A percentile compares a stretch with the other conserved stretches of the same genome.
Conservation (phyloP, 2,888 invertebrate genomes). For the Rugalucina vietnamica region DNA sequence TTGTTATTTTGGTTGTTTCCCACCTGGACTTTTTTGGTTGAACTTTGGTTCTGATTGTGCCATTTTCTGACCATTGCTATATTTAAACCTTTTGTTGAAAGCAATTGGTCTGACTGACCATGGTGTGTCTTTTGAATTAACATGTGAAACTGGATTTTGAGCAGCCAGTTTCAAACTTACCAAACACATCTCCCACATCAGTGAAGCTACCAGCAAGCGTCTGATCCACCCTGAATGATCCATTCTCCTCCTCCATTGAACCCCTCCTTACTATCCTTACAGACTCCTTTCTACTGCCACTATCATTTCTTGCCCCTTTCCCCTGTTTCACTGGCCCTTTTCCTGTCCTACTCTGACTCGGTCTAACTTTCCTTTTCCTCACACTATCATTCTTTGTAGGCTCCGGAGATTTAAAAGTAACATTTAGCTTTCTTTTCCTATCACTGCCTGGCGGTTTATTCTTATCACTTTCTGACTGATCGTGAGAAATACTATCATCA, state of each 20-base stretch:
- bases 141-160: not conserved
- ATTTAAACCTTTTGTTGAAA: no score
- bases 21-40: no score
- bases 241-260: slow-evolving; percentile 25
- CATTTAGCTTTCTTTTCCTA: not conserved
- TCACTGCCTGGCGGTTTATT: no score
- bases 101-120: no score
- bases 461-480: no score
- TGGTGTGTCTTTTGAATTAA: no score
- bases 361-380: slow-evolving; percentile 21
- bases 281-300: slow-evolving; percentile 47
- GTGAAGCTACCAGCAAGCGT: slow-evolving; percentile 62
- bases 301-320: slow-evolving; percentile 44
- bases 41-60: no score
- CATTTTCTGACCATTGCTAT: no score
- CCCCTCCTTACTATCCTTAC: slow-evolving; percentile 35
- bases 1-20: no score
- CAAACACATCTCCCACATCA: slow-evolving; percentile 71
- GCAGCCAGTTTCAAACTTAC: slow-evolving; percentile 43
- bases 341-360: slow-evolving; percentile 44
- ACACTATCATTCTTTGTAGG: not conserved
- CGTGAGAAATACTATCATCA: not conserved
- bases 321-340: slow-evolving; percentile 52
- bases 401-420: not conserved
- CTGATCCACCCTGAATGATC: slow-evolving; percentile 41